Percentiles rank a stretch among this genome's conserved stretches.
These are phyloP conservation scores for Germaria angustata DNA, from an alignment of 2,888 invertebrate species.

Conservation along the genomic window DNA sequence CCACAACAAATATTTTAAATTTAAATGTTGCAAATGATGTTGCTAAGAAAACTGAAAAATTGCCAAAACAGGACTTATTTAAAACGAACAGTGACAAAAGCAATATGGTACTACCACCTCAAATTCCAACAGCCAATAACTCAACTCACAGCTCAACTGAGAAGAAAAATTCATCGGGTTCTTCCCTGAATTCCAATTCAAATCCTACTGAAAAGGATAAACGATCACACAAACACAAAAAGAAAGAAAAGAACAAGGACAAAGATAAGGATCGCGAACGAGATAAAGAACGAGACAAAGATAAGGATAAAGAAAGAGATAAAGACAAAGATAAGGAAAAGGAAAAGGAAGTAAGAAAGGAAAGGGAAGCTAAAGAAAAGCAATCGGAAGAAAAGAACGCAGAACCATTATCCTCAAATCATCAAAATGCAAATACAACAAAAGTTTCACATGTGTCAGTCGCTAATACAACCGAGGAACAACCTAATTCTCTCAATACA, in stretches of 20 bases:
- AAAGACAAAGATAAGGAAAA: conserved; percentile 68
- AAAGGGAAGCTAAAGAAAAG: conserved; percentile 59
- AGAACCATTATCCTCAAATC: conserved; percentile 11
- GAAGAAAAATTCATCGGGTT: conserved; percentile 72
- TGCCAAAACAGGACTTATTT: conserved; percentile 66
- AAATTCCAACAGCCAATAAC: conserved; percentile 44
- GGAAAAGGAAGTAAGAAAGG: conserved; percentile 69
- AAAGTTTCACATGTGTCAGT: not conserved
- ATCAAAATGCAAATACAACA: conserved; percentile 1
- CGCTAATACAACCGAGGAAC: conserved; percentile 23
- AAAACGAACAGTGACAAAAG: conserved; percentile 67
- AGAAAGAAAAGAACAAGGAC: conserved; percentile 85
- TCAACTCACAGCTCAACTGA: conserved; percentile 34
- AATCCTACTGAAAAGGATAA: conserved; percentile 75
- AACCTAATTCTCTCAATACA: conserved; percentile 13
- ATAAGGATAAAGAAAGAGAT: conserved; percentile 71
- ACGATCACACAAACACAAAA: conserved; percentile 84
- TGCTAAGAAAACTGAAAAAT: conserved; percentile 65
- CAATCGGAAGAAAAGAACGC: conserved; percentile 19
- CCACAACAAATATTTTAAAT: conserved; percentile 5
- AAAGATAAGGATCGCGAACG: conserved; percentile 82
- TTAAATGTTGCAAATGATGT: conserved; percentile 44
- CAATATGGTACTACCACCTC: conserved; percentile 40
- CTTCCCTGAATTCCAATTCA: conserved; percentile 36
- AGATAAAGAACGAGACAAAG: conserved; percentile 73